Evolutionary conservation across 2,797 vertebrate genomes (phyloP).

Genomic region (Mormyrus proboscirostris): DNA sequence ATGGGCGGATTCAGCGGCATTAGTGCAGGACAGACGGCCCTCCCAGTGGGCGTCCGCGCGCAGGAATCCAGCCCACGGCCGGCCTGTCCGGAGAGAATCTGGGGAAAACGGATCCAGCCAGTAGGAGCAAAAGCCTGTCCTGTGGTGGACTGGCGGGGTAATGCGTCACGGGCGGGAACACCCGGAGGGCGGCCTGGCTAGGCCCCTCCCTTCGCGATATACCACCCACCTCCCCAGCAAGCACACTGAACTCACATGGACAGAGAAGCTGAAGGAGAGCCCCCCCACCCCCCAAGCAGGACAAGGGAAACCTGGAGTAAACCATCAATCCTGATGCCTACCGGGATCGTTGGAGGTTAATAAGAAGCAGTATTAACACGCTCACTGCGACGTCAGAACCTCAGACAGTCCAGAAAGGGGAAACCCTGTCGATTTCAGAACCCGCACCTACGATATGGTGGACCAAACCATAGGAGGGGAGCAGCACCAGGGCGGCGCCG

Average conservation of each 20-base stretch:
- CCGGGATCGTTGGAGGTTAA: not conserved
- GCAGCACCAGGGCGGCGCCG: not conserved
- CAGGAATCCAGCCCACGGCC: not conserved
- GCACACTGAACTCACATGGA: not conserved
- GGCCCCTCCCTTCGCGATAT: not conserved
- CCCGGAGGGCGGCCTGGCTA: not conserved
- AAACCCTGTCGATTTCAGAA: not conserved
- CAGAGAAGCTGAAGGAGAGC: not conserved
- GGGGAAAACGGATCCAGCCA: not conserved
- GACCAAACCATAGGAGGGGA: not conserved
- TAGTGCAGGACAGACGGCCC: not conserved
- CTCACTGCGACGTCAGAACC: not conserved
- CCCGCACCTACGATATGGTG: not conserved
- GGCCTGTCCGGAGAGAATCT: not conserved
- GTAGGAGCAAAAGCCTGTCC: not conserved
- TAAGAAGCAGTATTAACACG: not conserved
- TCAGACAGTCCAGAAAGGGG: not conserved
- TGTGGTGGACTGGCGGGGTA: not conserved
- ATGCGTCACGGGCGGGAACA: not conserved
- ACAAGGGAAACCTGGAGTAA: not conserved
- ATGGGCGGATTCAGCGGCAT: not conserved
- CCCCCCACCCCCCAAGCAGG: not conserved
- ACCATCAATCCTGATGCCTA: not conserved
- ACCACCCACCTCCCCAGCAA: not conserved
- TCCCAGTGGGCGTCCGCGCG: not conserved